Conservation (phyloP, 2,888 invertebrate genomes). For the Eledone cirrhosa region DNA sequence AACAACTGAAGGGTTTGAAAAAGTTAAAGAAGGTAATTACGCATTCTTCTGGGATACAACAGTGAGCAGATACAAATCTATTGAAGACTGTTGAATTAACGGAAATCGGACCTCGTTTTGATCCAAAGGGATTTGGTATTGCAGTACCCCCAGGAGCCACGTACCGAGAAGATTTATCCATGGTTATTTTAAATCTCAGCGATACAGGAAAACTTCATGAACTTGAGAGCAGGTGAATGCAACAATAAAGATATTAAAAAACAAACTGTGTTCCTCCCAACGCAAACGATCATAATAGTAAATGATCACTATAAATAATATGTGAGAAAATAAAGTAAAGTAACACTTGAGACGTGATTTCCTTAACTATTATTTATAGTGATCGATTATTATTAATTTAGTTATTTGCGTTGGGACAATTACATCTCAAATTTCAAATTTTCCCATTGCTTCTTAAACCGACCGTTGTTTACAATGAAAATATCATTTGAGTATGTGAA, state of each 20-base stretch:
- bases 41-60: conserved; percentile 66
- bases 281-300: too few relatives aligned
- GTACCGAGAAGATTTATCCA: conserved; percentile 61
- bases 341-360: too few relatives aligned
- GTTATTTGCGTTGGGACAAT: too few relatives aligned
- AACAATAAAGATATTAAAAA: not conserved
- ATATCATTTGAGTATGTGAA: too few relatives aligned
- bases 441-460: too few relatives aligned
- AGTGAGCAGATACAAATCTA: conserved; percentile 61
- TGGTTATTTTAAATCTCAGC: conserved; percentile 59
- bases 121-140: conserved; percentile 64
- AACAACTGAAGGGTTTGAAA: conserved; percentile 55
- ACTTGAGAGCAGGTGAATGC: conserved; percentile 58
- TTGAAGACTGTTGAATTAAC: conserved; percentile 60
- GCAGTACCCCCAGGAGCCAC: conserved; percentile 64
- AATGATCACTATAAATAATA: too few relatives aligned
- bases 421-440: too few relatives aligned
- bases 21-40: conserved; percentile 61
- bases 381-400: too few relatives aligned
- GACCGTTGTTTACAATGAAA: too few relatives aligned
- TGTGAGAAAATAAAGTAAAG: too few relatives aligned
- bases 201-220: conserved; percentile 58
- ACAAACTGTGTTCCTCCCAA: too few relatives aligned
- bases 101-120: conserved; percentile 63
- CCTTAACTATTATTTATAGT: too few relatives aligned